These are phyloP conservation scores for Drosophila sturtevanti DNA, from an alignment of 1,140 invertebrate species.

Conservation along the genomic window DNA sequence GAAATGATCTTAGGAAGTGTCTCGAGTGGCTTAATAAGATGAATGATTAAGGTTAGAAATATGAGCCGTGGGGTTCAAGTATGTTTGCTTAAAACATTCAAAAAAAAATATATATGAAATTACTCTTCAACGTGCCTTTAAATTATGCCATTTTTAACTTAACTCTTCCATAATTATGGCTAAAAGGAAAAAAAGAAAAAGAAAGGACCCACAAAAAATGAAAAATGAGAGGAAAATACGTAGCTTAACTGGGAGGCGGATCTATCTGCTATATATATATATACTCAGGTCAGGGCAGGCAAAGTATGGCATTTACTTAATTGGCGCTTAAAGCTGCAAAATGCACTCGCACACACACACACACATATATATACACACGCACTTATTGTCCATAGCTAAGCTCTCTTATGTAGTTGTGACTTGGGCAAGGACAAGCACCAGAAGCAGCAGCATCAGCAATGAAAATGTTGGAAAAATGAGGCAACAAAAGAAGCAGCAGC, in stretches of 20 bases:
- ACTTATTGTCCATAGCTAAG: conserved; percentile 24
- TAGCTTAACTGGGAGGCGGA: not conserved
- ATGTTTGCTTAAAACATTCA: not conserved
- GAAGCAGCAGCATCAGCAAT: not conserved
- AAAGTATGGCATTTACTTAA: conserved; percentile 66
- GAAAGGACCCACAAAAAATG: not conserved
- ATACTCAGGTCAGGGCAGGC: conserved; percentile 17
- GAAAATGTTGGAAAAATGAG: conserved; percentile 69
- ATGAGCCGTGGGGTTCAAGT: not conserved
- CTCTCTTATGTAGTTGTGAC: conserved; percentile 30
- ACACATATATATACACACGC: not conserved
- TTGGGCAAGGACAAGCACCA: conserved; percentile 46
- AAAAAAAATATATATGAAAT: too few species aligned
- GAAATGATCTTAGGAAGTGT: conserved; percentile 44
- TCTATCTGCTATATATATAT: conserved; percentile 7
- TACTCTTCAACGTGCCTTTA: not conserved
- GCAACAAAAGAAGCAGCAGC: conserved; percentile 49
- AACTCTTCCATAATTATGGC: not conserved
- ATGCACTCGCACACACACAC: conserved; percentile 35
- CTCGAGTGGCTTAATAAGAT: conserved; percentile 41
- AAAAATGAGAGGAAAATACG: not conserved
- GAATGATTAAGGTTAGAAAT: conserved; percentile 25
- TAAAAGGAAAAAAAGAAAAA: not conserved
- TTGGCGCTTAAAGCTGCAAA: conserved; percentile 70
- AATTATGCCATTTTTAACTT: not conserved